phyloP scores from a whole-genome alignment of 1,140 invertebrate species.

The Lycorma delicatula region DNA sequence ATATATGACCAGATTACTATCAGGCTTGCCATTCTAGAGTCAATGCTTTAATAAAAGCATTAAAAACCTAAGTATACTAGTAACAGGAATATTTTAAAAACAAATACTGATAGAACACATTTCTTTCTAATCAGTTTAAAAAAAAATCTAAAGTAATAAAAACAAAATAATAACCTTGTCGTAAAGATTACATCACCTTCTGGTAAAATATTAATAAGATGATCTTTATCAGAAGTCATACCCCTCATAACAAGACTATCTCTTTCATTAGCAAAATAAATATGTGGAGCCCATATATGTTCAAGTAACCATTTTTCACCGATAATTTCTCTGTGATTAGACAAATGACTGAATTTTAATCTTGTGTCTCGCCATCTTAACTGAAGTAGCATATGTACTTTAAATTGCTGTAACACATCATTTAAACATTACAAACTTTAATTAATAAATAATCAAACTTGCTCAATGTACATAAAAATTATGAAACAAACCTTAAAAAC shows the following conservation, averaged over 20 bases:
- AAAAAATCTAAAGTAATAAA: too few species aligned
- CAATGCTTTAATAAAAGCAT: too few species aligned
- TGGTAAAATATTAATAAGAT: neutral
- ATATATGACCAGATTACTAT: too few species aligned
- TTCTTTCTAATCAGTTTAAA: too few species aligned
- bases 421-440: too few species aligned
- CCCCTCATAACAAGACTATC: neutral
- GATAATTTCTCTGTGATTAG: neutral
- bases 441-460: too few species aligned
- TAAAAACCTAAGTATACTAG: too few species aligned
- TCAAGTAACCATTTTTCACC: neutral
- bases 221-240: neutral
- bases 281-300: slow-evolving; percentile 1
- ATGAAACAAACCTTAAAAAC: too few species aligned
- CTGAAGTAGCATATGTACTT: neutral
- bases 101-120: too few species aligned
- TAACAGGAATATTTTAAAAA: too few species aligned
- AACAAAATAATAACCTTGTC: neutral
- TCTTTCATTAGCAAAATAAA: slow-evolving; percentile 2
- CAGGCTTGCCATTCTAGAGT: too few species aligned
- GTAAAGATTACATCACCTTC: slow-evolving; percentile 5
- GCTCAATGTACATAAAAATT: too few species aligned
- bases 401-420: slow-evolving; percentile 4
- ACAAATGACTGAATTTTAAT: neutral
- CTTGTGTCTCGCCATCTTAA: neutral